Evolutionary conservation across 2,113 vertebrate species (phyloP), one percentile per base, ranked within the genome.

Genomic region (Pungitius pungitius): DNA sequence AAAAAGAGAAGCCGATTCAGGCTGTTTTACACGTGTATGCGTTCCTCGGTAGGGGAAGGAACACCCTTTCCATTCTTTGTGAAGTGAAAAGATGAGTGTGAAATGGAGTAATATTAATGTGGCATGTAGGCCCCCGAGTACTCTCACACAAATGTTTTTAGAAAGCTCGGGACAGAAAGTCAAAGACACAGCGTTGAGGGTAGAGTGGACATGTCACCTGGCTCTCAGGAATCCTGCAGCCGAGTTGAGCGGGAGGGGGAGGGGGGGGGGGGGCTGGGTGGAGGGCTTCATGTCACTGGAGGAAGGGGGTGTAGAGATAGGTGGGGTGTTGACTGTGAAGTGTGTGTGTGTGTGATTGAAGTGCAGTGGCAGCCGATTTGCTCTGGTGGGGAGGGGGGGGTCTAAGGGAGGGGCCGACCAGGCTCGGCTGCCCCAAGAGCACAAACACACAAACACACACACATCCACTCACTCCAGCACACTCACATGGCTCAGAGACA

Each of bases 321-420:
- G 63, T 54, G 77, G 58, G 65, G 72, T 86, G 77, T 89, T 88
- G 74, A 85, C 73, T 85, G 75, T 80, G 72, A 76, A 69, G 69
- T 52, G 66, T 68, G 43, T 35, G 27, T 72, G 74, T 69, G 49
- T 69, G 78, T 79, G 75, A 78, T 63, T 89, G 82, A 85, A 81
- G 82, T 79, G 88, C 58, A 64, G 67, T 75, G 83, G 68, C 82
- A 78, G 72, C 74, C 55, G 75, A 82, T 86, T 88, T 85, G 60
- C 73, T 81, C 39, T 73, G 64, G 55, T 69, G 69, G 74, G 86
- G 83, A 80, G 60, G 30, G 30, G 30, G 30, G 30, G 30, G 30
- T 2, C 2, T 80, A 83, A 90, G 85, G 91, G 91, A 87, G 90
- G 88, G 87, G 87, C 85, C 10, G 70, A 80, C 77, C 17, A 66